phyloP scores from a whole-genome alignment of 1,140 invertebrate species.

The Druon quercuslanigerum region DNA sequence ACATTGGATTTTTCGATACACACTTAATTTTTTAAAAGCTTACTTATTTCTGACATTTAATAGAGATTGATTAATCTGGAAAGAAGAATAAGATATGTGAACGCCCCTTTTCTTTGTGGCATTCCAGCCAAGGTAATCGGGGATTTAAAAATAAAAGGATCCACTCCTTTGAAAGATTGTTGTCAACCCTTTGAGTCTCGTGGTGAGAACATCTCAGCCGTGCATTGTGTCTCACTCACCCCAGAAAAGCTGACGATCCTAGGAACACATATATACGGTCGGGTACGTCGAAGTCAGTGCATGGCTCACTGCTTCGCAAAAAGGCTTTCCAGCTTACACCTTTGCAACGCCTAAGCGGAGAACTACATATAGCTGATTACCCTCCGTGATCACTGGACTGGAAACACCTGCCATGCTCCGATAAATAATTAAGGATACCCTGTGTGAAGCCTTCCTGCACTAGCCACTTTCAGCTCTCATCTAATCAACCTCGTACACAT shows the following conservation, averaged over 20 bases:
- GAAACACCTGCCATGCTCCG: constrained; percentile 23
- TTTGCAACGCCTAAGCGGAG: constrained; percentile 23
- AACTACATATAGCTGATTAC: constrained; percentile 28
- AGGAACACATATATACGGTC: constrained; percentile 40
- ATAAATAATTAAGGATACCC: constrained; percentile 21
- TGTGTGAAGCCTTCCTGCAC: not conserved
- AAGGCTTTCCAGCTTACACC: constrained; percentile 13
- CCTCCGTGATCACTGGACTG: constrained; percentile 16
- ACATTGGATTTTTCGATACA: too few relatives aligned
- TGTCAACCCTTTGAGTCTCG: constrained; percentile 57
- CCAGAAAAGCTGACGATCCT: constrained; percentile 48
- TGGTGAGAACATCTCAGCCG: constrained; percentile 51
- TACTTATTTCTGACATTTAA: too few relatives aligned
- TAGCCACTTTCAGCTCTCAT: not conserved
- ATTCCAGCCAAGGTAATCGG: not conserved
- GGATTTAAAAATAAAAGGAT: constrained; percentile 44
- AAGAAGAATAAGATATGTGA: not conserved
- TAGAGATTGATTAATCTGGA: not conserved
- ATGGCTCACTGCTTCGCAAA: constrained; percentile 19
- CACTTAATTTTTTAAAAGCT: too few relatives aligned
- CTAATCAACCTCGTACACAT: not conserved
- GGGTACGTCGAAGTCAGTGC: not conserved
- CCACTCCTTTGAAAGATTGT: constrained; percentile 41
- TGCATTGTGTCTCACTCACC: constrained; percentile 53
- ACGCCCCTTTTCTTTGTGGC: constrained; percentile 12